Percentiles rank a stretch among this genome's conserved stretches.
These are phyloP conservation scores for Sarcophaga peregrina DNA, from an alignment of 1,140 invertebrate species.

Conservation along the genomic window DNA sequence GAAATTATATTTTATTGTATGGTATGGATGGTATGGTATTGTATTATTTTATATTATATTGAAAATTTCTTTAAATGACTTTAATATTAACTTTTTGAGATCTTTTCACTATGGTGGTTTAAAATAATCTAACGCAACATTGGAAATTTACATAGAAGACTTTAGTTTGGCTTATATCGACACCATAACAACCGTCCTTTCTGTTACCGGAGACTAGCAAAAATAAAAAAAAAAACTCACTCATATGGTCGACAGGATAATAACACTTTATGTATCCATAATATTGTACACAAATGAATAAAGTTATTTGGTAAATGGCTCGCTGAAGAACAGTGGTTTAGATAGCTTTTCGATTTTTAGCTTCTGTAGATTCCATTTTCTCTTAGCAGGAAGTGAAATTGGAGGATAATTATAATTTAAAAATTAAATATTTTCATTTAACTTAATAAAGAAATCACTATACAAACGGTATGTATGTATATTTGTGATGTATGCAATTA, in stretches of 20 bases:
- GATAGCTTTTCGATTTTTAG: too few relatives aligned
- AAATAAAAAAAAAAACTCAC: slow-evolving; percentile 26
- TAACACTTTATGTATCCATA: background rate
- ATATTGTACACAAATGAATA: background rate
- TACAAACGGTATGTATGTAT: too few relatives aligned
- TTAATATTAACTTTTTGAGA: background rate
- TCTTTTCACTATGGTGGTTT: slow-evolving; percentile 34
- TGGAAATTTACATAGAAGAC: slow-evolving; percentile 11
- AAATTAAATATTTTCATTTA: too few relatives aligned
- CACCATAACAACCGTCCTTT: slow-evolving; percentile 33
- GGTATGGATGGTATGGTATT: background rate
- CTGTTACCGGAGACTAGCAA: background rate
- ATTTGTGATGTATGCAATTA: too few relatives aligned
- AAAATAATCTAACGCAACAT: slow-evolving; percentile 1
- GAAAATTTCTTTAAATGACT: background rate
- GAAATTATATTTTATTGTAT: slow-evolving; percentile 51
- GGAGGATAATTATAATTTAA: too few relatives aligned
- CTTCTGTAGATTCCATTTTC: too few relatives aligned
- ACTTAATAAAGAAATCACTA: too few relatives aligned
- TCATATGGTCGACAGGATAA: slow-evolving; percentile 29
- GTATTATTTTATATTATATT: slow-evolving; percentile 16
- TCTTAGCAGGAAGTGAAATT: too few relatives aligned
- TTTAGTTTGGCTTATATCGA: slow-evolving; percentile 26
- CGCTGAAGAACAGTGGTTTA: background rate
- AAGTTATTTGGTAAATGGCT: background rate